Conservation (phyloP, 2,113 vertebrate genomes). For the Lathamus discolor region DNA sequence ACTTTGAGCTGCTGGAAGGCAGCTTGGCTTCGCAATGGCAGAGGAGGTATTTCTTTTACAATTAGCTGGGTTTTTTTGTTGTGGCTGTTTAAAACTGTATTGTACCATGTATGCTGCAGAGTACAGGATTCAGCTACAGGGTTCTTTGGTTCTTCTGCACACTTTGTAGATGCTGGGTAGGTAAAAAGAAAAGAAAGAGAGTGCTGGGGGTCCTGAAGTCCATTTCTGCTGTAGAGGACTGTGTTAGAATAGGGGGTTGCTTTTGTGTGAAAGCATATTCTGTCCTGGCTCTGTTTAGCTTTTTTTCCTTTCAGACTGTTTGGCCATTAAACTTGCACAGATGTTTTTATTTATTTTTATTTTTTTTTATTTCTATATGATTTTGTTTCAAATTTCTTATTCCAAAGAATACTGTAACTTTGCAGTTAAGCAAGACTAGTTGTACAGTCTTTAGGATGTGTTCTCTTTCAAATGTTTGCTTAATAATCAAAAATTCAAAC, state of each 20-base stretch:
- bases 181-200: neutral
- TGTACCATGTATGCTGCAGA: neutral
- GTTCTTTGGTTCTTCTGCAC: conserved; percentile 11
- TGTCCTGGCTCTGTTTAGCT: conserved; percentile 43
- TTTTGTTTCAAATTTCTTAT: conserved; percentile 56
- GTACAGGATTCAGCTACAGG: neutral
- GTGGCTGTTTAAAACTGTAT: conserved; percentile 14
- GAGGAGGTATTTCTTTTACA: conserved; percentile 79
- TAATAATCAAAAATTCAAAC: conserved; percentile 23
- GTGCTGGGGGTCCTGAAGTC: neutral
- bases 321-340: conserved; percentile 61
- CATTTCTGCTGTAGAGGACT: neutral
- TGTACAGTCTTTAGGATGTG: conserved; percentile 50
- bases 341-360: conserved; percentile 72
- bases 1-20: conserved; percentile 71
- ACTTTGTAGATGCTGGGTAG: neutral
- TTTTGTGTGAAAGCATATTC: conserved; percentile 35
- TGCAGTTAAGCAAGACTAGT: conserved; percentile 57
- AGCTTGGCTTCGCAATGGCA: conserved; percentile 80
- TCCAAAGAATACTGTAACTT: conserved; percentile 53
- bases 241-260: neutral
- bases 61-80: neutral
- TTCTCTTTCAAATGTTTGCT: conserved; percentile 63
- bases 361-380: conserved; percentile 66
- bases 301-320: conserved; percentile 26